These are phyloP conservation scores for Nemoura dubitans DNA, from an alignment of 2,888 invertebrate species.

Conservation along the genomic window DNA sequence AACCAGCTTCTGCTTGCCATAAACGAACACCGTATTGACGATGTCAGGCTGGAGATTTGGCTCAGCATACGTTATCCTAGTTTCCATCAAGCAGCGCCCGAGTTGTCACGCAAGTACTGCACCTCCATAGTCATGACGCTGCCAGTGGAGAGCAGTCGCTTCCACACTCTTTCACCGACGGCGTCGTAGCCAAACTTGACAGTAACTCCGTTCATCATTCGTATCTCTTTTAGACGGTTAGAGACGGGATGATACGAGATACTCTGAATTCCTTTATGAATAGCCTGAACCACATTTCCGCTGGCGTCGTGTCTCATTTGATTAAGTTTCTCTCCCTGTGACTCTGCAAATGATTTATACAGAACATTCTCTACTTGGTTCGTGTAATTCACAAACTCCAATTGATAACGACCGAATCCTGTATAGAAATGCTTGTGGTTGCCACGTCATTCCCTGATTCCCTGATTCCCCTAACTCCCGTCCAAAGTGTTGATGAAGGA, in stretches of 20 bases:
- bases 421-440: conserved; percentile 48
- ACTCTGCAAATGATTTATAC: neutral
- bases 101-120: neutral
- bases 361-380: neutral
- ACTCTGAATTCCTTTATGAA: conserved; percentile 49
- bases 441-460: conserved; percentile 48
- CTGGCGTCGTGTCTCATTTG: conserved; percentile 50
- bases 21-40: too few relatives aligned
- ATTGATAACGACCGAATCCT: conserved; percentile 45
- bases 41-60: too few relatives aligned
- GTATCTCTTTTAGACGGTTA: neutral
- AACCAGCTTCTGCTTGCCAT: too few relatives aligned
- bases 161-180: neutral
- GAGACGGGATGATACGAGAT: conserved; percentile 51
- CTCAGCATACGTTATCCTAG: too few relatives aligned
- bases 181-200: neutral
- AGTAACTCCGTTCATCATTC: neutral
- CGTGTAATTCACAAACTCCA: conserved; percentile 43
- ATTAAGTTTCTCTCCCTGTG: neutral
- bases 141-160: neutral
- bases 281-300: conserved; percentile 51
- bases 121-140: neutral
- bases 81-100: neutral
- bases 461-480: conserved; percentile 44
- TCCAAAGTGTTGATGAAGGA: neutral